These are phyloP conservation scores for Torymus tubicola DNA, from an alignment of 2,888 invertebrate genomes.

Conservation along the genomic window DNA sequence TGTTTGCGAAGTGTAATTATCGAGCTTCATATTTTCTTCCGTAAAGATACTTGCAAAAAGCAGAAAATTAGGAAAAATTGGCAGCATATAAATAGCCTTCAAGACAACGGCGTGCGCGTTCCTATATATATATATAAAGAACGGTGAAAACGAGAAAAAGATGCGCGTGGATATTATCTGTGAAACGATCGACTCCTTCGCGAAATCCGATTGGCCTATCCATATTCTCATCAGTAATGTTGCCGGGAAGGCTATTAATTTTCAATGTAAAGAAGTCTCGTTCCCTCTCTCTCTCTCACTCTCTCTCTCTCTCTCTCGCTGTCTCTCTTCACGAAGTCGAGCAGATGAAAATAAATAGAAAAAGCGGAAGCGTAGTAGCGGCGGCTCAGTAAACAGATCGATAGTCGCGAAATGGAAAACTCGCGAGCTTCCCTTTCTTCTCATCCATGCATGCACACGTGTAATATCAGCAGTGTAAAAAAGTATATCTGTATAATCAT, in stretches of 20 bases:
- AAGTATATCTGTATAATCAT: no score
- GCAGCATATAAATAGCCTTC: no score
- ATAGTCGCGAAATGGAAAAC: slow-evolving; percentile 13
- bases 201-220: slow-evolving; percentile 21
- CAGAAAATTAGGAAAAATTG: no score
- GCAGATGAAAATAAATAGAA: neutral
- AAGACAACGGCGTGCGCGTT: no score
- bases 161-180: neutral
- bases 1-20: no score
- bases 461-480: no score
- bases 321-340: neutral
- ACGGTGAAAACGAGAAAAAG: neutral
- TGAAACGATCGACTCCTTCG: slow-evolving; percentile 15
- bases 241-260: slow-evolving; percentile 18
- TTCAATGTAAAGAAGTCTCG: slow-evolving; percentile 2
- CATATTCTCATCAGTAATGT: slow-evolving; percentile 22
- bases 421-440: neutral
- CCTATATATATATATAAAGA: neutral
- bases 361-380: neutral
- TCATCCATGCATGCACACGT: neutral
- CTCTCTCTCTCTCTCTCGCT: no score
- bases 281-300: no score
- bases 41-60: no score
- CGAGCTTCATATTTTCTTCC: no score
- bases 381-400: slow-evolving; percentile 14